Conservation (phyloP, 2,888 invertebrate genomes). For the Agrochola lychnidis region DNA sequence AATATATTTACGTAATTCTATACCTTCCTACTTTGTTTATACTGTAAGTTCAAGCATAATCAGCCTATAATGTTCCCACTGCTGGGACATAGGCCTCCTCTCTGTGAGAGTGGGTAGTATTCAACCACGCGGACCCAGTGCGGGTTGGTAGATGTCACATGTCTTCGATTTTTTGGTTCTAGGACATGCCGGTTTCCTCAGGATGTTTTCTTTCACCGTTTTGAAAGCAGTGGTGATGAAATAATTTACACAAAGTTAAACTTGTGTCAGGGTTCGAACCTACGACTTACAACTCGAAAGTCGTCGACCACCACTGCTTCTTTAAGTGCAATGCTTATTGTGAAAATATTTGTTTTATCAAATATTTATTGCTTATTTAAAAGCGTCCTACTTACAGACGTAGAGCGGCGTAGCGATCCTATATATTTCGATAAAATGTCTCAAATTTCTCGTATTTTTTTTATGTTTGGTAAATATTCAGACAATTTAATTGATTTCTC, state of each 20-base stretch:
- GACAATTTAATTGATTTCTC: not conserved
- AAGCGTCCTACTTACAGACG: not conserved
- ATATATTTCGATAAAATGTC: not conserved
- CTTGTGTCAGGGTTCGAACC: too few species aligned
- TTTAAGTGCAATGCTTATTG: not conserved
- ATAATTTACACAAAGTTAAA: too few species aligned
- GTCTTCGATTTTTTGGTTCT: too few species aligned
- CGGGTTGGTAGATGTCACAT: too few species aligned
- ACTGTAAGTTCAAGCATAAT: not conserved
- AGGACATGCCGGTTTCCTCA: too few species aligned
- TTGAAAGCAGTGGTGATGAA: too few species aligned
- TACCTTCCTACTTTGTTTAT: constrained; percentile 4
- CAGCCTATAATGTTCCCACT: too few species aligned
- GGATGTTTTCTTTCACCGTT: too few species aligned
- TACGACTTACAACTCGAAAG: too few species aligned
- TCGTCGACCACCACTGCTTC: too few species aligned
- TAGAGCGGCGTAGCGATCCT: not conserved
- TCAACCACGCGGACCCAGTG: too few species aligned
- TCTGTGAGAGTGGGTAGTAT: not conserved
- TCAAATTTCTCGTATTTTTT: not conserved
- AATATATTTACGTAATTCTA: constrained; percentile 12
- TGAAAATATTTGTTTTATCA: not conserved
- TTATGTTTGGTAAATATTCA: constrained; percentile 20
- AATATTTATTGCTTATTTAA: not conserved
- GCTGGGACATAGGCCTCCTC: not conserved